These are phyloP conservation scores for Lacerta viridis DNA, from an alignment of 2,797 vertebrate species.

Conservation along the genomic window DNA sequence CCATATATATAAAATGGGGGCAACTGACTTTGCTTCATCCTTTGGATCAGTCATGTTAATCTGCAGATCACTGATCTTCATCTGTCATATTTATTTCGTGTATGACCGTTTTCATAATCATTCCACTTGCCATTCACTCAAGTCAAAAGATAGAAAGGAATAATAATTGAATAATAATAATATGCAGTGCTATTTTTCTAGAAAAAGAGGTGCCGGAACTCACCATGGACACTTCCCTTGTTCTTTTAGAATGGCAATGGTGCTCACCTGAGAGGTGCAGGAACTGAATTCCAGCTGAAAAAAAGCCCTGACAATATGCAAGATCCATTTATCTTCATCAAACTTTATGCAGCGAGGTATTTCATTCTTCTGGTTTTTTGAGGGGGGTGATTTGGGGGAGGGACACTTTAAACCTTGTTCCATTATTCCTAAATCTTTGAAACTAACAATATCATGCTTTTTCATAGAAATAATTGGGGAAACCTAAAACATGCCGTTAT, in stretches of 20 bases:
- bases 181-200: background rate
- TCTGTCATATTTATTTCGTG: conserved; percentile 33
- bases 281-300: too few species aligned
- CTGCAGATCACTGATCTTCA: conserved; percentile 11
- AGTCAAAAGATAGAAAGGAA: background rate
- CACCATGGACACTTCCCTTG: too few species aligned
- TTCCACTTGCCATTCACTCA: background rate
- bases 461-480: conserved; percentile 46
- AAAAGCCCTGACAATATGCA: background rate
- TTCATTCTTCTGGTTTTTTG: background rate
- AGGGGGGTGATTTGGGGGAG: conserved; percentile 25
- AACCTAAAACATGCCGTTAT: conserved; percentile 38
- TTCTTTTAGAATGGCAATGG: too few species aligned
- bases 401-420: conserved; percentile 10
- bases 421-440: conserved; percentile 11
- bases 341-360: conserved; percentile 2
- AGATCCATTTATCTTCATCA: background rate
- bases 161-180: background rate
- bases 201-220: too few species aligned
- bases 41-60: conserved; percentile 24
- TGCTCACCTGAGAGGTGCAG: too few species aligned
- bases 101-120: background rate
- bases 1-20: conserved; percentile 37
- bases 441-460: conserved; percentile 34
- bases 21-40: conserved; percentile 40